A percentile compares a stretch with the other conserved stretches of the same genome.
These are phyloP conservation scores for Burhinus bistriatus DNA, from an alignment of 2,113 vertebrate genomes.

Conservation along the genomic window DNA sequence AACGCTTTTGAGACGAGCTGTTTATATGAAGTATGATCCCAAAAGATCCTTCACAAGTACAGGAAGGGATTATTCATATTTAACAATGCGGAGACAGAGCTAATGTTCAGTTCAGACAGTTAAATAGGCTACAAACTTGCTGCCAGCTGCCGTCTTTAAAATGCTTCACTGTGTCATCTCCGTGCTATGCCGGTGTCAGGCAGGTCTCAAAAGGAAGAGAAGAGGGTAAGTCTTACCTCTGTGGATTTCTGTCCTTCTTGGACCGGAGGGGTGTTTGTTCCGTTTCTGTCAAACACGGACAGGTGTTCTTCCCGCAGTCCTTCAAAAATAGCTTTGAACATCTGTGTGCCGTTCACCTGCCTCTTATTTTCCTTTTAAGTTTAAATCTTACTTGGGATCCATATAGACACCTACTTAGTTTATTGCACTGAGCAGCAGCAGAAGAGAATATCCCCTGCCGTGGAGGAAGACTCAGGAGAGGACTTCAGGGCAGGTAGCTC, in stretches of 20 bases:
- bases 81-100: background rate
- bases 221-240: background rate
- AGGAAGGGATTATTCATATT: background rate
- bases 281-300: background rate
- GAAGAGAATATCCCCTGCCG: background rate
- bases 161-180: background rate
- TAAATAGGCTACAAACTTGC: background rate
- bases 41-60: fast-evolving
- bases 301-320: background rate
- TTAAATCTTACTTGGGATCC: background rate
- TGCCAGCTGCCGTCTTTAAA: background rate
- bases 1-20: fast-evolving
- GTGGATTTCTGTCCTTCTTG: background rate
- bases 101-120: background rate
- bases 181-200: background rate
- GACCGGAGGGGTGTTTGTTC: background rate
- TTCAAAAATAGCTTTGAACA: background rate
- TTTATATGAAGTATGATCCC: background rate
- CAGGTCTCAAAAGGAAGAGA: background rate
- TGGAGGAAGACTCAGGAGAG: fast-evolving
- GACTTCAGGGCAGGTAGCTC: background rate
- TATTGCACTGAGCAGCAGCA: background rate
- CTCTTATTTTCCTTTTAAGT: background rate
- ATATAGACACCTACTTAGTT: fast-evolving
- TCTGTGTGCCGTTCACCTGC: background rate